Base-by-base conservation (phyloP, 35 echinoderm and acorn worm species). In the Heliocidaris tuberculata region DNA sequence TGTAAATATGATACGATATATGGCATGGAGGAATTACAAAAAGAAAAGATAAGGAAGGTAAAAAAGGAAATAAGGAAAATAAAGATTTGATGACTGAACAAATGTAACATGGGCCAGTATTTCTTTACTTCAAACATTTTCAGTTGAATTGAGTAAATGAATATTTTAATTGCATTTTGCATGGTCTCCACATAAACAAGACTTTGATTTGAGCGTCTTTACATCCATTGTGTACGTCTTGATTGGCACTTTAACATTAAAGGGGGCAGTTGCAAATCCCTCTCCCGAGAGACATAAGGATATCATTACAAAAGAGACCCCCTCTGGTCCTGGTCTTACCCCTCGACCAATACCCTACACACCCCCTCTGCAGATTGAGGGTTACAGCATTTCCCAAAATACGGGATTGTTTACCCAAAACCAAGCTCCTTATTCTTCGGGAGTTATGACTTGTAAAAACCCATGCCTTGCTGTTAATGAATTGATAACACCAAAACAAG, bases 401-500 rank as follows among this genome's bases (percentile, higher is more conserved):
- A 89, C 87, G 7, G 11, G 24, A 13, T 48, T 89, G 87, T 89
- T 88, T 89, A 89, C 87, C 87, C 87, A 89, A 24, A 89, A 89
- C 87, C 24, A 48, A 89, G 32, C 85, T 89, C 13, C 31, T 47
- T 17, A 48, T 89, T 48, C 17, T 32, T 89, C 13, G 2, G 47
- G 87, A 89, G 87, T 89, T 89, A 47, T 89, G 31, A 32, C 87
- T 89, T 89, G 31, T 17, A 19, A 89, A 15, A 48, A 32, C n/a
- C 31, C 87, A n/a, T 89, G 16, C 13, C 31, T 32, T 47, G 87
- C 31, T 89, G 29, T 89, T 89, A 89, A 89, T 89, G 87, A 48
- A 89, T 32, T 89, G 87, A 89, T 47, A 89, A 86, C 85, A 86
- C 85, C n/a, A 86, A 86, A 86, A 89, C 87, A 89, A 48, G 87